phyloP scores from a whole-genome alignment of 2,797 vertebrate species.

The Notolabrus celidotus region DNA sequence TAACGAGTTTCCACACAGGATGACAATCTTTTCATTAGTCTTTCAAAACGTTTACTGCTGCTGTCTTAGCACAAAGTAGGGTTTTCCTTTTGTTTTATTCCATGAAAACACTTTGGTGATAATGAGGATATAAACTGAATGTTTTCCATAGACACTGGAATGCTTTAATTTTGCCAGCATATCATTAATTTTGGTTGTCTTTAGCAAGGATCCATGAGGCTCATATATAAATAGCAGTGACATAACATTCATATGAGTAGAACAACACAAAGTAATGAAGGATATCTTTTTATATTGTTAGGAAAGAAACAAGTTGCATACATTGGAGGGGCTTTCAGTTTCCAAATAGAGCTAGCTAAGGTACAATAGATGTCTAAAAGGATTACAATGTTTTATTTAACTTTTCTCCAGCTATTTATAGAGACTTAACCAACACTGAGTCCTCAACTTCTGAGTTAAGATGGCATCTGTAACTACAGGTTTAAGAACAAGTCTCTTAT shows the following conservation, averaged over 20 bases:
- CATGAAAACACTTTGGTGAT: not conserved
- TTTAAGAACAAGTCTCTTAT: not conserved
- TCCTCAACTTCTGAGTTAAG: not conserved
- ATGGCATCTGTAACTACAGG: not conserved
- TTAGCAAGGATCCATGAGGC: not conserved
- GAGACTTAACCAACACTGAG: not conserved
- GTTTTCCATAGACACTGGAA: constrained; percentile 7
- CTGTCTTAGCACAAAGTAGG: constrained; percentile 8
- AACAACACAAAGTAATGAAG: no score
- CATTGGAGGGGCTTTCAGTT: no score
- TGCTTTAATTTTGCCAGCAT: not conserved
- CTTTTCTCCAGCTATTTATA: not conserved
- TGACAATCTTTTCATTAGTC: constrained; percentile 37
- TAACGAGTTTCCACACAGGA: constrained; percentile 33
- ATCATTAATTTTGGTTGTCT: not conserved
- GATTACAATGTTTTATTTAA: no score
- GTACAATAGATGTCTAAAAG: no score
- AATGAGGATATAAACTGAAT: constrained; percentile 21
- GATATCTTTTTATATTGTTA: no score
- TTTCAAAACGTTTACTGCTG: constrained; percentile 18
- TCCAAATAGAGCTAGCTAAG: no score
- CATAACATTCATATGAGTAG: no score
- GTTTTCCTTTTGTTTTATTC: constrained; percentile 7
- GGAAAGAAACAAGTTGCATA: no score
- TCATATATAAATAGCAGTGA: not conserved